Conservation (phyloP, 2,888 invertebrate genomes). For the Cephus spinipes region DNA sequence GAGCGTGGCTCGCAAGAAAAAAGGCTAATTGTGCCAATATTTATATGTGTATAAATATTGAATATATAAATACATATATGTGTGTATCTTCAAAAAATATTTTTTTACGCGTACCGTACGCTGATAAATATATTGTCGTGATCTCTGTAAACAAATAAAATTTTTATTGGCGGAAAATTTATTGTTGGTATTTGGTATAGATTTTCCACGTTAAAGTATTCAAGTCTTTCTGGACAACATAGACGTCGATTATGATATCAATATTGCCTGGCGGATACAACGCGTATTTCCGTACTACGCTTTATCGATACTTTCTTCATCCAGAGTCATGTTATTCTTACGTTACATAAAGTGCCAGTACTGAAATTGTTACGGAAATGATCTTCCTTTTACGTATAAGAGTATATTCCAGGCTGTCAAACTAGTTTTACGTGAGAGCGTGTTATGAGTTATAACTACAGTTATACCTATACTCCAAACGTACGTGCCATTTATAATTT, state of each 20-base stretch:
- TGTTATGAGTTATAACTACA: neutral
- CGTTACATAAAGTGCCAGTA: neutral
- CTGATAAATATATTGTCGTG: no score
- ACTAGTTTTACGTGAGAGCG: neutral
- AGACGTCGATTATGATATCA: neutral
- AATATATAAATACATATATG: no score
- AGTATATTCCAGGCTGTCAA: neutral
- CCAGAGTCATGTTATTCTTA: neutral
- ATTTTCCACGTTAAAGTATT: neutral
- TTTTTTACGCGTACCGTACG: no score
- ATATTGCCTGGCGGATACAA: neutral
- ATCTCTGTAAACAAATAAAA: no score
- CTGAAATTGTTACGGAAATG: neutral
- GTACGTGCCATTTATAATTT: neutral
- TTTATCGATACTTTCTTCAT: neutral
- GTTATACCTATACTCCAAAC: neutral
- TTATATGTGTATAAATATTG: no score
- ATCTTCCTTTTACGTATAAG: neutral
- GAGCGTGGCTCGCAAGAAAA: constrained; percentile 51
- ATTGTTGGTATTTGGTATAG: no score
- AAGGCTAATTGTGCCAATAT: neutral
- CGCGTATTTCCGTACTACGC: neutral
- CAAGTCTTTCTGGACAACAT: neutral
- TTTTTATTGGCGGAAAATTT: no score
- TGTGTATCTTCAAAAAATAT: no score